Conservation (phyloP, 2,113 vertebrate genomes). For the Agelaius tricolor region DNA sequence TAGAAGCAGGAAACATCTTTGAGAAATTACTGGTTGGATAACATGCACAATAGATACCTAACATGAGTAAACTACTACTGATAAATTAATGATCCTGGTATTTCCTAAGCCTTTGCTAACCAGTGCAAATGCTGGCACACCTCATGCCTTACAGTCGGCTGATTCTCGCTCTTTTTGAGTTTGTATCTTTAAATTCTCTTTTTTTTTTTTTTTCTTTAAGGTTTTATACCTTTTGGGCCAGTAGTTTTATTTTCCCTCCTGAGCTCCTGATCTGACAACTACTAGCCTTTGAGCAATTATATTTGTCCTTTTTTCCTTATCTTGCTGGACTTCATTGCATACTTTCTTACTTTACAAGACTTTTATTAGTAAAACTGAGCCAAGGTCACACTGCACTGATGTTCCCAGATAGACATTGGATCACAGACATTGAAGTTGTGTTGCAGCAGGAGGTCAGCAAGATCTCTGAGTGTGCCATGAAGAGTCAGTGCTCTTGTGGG, state of each 20-base stretch:
- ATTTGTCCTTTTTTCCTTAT: not conserved
- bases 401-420: not conserved
- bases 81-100: not conserved
- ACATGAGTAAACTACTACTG: not conserved
- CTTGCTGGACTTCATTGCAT: not conserved
- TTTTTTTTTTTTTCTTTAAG: not conserved
- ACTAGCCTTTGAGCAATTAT: not conserved
- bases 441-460: not conserved
- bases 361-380: not conserved
- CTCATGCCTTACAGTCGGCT: not conserved
- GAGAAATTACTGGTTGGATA: not conserved
- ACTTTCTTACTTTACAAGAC: not conserved
- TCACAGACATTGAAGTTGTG: not conserved
- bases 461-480: not conserved
- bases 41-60: not conserved
- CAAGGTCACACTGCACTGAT: not conserved
- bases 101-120: not conserved
- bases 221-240: not conserved
- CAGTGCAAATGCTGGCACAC: not conserved
- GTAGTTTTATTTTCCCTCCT: not conserved
- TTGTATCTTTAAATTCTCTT: not conserved
- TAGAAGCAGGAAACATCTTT: not conserved
- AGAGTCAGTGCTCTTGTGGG: not conserved
- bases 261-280: not conserved
- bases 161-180: not conserved